These are phyloP conservation scores for Trachymyrmex cornetzi DNA, from an alignment of 1,140 invertebrate genomes.

Conservation along the genomic window DNA sequence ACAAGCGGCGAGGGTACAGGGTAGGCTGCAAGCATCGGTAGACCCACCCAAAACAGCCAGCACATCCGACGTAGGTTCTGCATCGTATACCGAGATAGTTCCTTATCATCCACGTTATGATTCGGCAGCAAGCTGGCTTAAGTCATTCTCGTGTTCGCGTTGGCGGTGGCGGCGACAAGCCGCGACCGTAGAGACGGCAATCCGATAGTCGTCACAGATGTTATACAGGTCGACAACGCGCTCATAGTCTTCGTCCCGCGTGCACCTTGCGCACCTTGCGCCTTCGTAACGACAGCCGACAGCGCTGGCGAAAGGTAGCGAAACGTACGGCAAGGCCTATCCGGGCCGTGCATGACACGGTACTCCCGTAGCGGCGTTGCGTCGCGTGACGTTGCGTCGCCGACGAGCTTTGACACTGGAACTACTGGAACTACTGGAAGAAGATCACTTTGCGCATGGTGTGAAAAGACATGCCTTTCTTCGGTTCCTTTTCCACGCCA, in stretches of 20 bases:
- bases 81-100: constrained; percentile 75
- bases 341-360: constrained; percentile 67
- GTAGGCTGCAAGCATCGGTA: constrained; percentile 79
- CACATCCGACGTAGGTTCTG: constrained; percentile 78
- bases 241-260: constrained; percentile 73
- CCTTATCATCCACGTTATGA: constrained; percentile 50
- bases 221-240: constrained; percentile 32
- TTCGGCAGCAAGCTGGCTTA: constrained; percentile 61
- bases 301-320: constrained; percentile 38
- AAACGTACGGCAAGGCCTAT: constrained; percentile 55
- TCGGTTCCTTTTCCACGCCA: neutral
- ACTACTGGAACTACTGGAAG: neutral
- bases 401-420: neutral
- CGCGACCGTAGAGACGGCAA: neutral
- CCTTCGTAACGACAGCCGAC: constrained; percentile 31
- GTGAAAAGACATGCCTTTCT: neutral
- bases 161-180: neutral
- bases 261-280: constrained; percentile 62
- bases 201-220: constrained; percentile 24
- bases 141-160: constrained; percentile 72
- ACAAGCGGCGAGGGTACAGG: constrained; percentile 75
- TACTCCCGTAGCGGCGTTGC: neutral
- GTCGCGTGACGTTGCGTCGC: neutral
- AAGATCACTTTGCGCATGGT: neutral
- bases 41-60: constrained; percentile 82